Evolutionary conservation across 2,888 invertebrate genomes (phyloP).

Genomic region (Schizotus pectinicornis): DNA sequence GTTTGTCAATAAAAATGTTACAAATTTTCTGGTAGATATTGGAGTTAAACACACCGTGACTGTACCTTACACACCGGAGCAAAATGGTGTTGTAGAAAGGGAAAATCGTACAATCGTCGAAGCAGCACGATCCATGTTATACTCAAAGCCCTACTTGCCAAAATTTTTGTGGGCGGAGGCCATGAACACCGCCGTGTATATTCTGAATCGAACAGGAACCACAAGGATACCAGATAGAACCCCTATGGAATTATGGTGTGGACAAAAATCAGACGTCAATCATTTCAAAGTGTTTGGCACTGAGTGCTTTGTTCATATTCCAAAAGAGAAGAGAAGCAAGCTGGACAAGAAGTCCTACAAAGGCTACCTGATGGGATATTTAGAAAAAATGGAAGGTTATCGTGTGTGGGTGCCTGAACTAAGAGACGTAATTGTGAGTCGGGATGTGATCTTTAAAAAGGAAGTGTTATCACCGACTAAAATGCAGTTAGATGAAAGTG

Average conservation of each 20-base stretch:
- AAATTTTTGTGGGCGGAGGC: conserved; percentile 46
- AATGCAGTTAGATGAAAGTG: too few species aligned
- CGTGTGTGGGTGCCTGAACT: conserved; percentile 31
- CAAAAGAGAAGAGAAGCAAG: conserved; percentile 33
- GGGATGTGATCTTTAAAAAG: conserved; percentile 33
- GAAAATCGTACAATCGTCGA: conserved; percentile 43
- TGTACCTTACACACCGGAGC: conserved; percentile 33
- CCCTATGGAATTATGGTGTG: conserved; percentile 25
- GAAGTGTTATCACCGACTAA: too few species aligned
- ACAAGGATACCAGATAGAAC: conserved; percentile 19
- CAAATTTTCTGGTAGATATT: conserved; percentile 25
- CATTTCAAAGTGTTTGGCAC: conserved; percentile 34
- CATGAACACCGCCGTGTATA: conserved; percentile 44
- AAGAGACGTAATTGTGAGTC: conserved; percentile 27
- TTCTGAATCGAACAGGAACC: conserved; percentile 43
- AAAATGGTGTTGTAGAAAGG: conserved; percentile 41
- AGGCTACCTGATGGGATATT: conserved; percentile 32
- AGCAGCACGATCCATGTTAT: conserved; percentile 44
- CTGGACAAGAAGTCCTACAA: conserved; percentile 30
- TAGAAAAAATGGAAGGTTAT: conserved; percentile 30
- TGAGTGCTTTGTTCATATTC: too few species aligned
- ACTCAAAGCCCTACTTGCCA: conserved; percentile 36
- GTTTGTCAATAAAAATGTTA: conserved; percentile 17
- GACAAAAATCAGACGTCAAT: conserved; percentile 14
- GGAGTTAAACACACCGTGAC: conserved; percentile 38